Conservation (phyloP, 2,888 invertebrate species). For the Drosophila paucipuncta region DNA sequence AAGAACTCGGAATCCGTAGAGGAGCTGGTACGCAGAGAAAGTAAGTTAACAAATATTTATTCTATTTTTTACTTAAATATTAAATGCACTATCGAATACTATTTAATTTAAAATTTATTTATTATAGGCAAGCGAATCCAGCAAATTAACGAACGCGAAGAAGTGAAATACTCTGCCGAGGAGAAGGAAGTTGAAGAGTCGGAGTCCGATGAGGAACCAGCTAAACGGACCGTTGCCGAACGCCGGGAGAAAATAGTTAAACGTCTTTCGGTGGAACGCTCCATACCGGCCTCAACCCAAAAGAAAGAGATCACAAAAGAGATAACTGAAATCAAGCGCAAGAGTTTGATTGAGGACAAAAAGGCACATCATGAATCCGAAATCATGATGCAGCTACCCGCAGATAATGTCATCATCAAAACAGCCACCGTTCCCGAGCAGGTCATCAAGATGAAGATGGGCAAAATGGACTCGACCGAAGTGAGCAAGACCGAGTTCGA, state of each 20-base stretch:
- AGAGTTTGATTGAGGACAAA: conserved; percentile 86
- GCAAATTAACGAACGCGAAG: conserved; percentile 87
- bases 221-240: conserved; percentile 91
- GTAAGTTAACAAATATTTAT: conserved; percentile 59
- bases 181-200: conserved; percentile 90
- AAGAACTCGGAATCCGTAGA: conserved; percentile 88
- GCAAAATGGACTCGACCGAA: conserved; percentile 83
- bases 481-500: conserved; percentile 85
- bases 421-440: conserved; percentile 84
- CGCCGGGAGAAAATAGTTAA: conserved; percentile 91
- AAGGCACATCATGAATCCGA: conserved; percentile 85
- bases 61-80: background rate
- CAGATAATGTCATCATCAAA: conserved; percentile 85
- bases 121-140: conserved; percentile 83
- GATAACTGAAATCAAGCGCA: conserved; percentile 90
- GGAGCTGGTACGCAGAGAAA: conserved; percentile 85
- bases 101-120: conserved; percentile 5
- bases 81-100: background rate
- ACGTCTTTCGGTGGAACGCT: conserved; percentile 89
- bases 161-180: conserved; percentile 92
- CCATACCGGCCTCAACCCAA: conserved; percentile 90
- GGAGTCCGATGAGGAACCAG: conserved; percentile 88
- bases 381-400: conserved; percentile 85
- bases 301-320: conserved; percentile 91
- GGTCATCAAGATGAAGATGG: conserved; percentile 85